Conservation (phyloP, 2,797 vertebrate species). For the Microctenopoma stevenorrisi region DNA sequence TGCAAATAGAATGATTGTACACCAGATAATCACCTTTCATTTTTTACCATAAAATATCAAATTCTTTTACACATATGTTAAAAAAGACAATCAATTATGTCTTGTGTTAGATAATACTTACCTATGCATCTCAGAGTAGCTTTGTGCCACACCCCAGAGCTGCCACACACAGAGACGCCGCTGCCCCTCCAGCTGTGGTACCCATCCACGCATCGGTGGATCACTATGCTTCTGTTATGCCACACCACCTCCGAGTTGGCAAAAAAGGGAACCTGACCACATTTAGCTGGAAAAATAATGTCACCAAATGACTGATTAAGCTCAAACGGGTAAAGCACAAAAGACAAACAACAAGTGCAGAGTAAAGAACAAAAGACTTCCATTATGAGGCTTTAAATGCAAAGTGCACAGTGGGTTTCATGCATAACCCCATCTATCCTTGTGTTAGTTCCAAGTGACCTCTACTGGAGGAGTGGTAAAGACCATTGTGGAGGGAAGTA, state of each 20-base stretch:
- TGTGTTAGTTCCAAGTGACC: not conserved
- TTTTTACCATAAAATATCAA: not conserved
- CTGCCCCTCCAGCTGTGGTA: slow-evolving; percentile 82
- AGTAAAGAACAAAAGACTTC: not conserved
- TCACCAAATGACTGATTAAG: not conserved
- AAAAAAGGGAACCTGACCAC: slow-evolving; percentile 80
- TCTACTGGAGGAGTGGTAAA: not conserved
- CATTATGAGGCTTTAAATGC: not conserved
- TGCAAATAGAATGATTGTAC: not conserved
- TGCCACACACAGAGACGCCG: slow-evolving; percentile 82
- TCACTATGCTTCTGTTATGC: slow-evolving; percentile 81
- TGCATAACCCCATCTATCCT: not conserved
- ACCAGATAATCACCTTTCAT: not conserved
- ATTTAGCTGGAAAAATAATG: slow-evolving; percentile 76
- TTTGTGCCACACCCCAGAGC: slow-evolving; percentile 80
- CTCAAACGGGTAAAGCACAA: not conserved
- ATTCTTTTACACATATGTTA: not conserved
- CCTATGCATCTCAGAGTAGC: slow-evolving; percentile 80
- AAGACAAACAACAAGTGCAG: slow-evolving; percentile 4
- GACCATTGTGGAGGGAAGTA: not conserved
- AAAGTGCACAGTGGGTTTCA: not conserved
- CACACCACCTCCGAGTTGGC: slow-evolving; percentile 81
- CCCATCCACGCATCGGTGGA: slow-evolving; percentile 84
- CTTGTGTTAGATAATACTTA: slow-evolving; percentile 40
- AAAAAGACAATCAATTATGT: not conserved